Base-by-base conservation (phyloP, 1,140 invertebrate genomes). In the Macrobrachium rosenbergii region DNA sequence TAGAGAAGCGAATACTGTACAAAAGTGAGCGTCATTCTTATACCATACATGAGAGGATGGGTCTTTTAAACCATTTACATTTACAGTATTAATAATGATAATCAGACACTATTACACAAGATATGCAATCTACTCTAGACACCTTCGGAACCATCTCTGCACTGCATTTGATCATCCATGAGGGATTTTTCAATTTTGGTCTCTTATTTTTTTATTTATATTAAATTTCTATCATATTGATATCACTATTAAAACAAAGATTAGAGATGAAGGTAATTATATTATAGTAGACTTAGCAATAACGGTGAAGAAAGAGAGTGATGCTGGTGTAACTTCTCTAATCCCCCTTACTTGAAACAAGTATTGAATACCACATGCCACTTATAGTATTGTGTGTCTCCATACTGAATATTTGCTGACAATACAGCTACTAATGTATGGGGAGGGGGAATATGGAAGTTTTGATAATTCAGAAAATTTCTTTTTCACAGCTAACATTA, bases 11-110 rank as follows among this genome's bases (percentile, higher is more conserved):
- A 76, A 87, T 87, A 87, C 79, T 87, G 85, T 87, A 87, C 85
- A 87, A 87, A 87, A 87, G 78, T 87, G 85, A 87, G 85, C 85
- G 85, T 87, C 73, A 81, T 81, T 87, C 69, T 82, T 82, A 82
- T 82, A 87, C 60, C 79, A 87, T 82, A 87, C 79, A 87, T 82
- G 85, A 87, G 85, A 87, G 85, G 85, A 87, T 87, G 85, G 85
- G 85, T 59, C 62, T 84, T 87, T 80, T 77, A 83, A 87, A 87
- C 78, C 78, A 87, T 87, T 82, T 87, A 82, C 85, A 87, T 76
- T 82, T 43, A 52, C 52, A 52, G 52, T 52, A 77, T 43, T 77
- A 86, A 52, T 59, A 86, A 75, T 87, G 76, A 87, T 87, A 82
- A 76, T 87, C 78, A 82, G 78, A 87, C 85, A 87, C 62, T 82